A percentile compares a stretch with the other conserved stretches of the same genome.
phyloP scores from a whole-genome alignment of 2,888 invertebrate genomes.

The Folsomia manolachei region DNA sequence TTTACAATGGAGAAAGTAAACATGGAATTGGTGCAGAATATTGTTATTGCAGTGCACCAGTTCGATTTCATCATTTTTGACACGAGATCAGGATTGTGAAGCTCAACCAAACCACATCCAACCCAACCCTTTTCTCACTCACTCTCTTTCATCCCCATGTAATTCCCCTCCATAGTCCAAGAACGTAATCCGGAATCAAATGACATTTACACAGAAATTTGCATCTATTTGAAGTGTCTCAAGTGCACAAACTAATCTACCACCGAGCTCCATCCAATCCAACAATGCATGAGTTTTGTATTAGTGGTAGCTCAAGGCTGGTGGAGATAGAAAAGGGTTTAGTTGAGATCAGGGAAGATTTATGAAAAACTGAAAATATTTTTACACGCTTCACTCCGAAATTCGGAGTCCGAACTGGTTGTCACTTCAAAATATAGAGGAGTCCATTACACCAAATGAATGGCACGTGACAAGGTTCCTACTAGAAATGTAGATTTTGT shows the following conservation, averaged over 20 bases:
- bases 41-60: neutral
- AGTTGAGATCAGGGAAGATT: too few relatives aligned
- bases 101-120: too few relatives aligned
- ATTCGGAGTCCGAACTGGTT: too few relatives aligned
- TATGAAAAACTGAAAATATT: neutral
- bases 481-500: too few relatives aligned
- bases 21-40: neutral
- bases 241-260: constrained; percentile 3
- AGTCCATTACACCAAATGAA: too few relatives aligned
- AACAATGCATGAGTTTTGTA: too few relatives aligned
- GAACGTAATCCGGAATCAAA: neutral
- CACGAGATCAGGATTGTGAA: neutral
- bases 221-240: constrained; percentile 17
- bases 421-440: too few relatives aligned
- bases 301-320: too few relatives aligned
- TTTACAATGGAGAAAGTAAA: too few relatives aligned
- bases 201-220: constrained; percentile 10
- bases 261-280: too few relatives aligned
- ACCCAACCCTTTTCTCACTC: neutral
- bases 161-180: neutral
- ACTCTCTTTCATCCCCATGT: neutral
- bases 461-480: too few relatives aligned
- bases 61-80: constrained; percentile 9
- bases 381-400: neutral
- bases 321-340: too few relatives aligned